phyloP scores from a whole-genome alignment of 2,113 vertebrate species.

The Smithornis capensis region DNA sequence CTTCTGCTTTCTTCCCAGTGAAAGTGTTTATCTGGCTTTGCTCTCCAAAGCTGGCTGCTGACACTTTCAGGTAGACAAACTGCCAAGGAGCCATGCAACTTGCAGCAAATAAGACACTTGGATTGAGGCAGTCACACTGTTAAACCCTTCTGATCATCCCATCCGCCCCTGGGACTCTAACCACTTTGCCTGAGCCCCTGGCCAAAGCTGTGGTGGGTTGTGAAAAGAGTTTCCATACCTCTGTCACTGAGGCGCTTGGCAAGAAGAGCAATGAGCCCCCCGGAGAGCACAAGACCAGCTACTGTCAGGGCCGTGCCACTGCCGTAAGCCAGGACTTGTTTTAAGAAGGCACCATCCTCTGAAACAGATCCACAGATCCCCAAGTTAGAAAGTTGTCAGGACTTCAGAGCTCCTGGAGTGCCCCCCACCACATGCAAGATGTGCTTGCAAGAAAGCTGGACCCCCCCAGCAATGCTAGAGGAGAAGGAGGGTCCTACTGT shows the following conservation, averaged over 20 bases:
- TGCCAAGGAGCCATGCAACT: background rate
- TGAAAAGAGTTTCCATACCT: background rate
- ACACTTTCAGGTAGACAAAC: background rate
- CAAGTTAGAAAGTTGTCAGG: background rate
- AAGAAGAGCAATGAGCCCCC: constrained; percentile 4
- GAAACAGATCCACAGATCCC: background rate
- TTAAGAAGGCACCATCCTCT: constrained; percentile 21
- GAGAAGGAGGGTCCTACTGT: background rate
- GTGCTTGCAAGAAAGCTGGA: background rate
- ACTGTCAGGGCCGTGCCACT: background rate
- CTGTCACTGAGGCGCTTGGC: constrained; percentile 40
- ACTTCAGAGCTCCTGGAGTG: background rate
- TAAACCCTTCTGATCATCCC: background rate
- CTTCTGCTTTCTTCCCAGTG: background rate
- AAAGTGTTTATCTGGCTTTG: background rate
- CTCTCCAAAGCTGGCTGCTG: background rate
- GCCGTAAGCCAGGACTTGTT: constrained; percentile 50
- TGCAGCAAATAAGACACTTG: background rate
- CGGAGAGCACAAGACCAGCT: background rate
- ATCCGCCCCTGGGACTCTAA: background rate
- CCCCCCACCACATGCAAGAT: background rate
- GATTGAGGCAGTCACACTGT: background rate
- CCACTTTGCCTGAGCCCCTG: background rate
- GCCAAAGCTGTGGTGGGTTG: background rate
- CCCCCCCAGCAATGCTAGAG: background rate